phyloP scores from a whole-genome alignment of 1,140 invertebrate genomes.

The Procambarus clarkii region DNA sequence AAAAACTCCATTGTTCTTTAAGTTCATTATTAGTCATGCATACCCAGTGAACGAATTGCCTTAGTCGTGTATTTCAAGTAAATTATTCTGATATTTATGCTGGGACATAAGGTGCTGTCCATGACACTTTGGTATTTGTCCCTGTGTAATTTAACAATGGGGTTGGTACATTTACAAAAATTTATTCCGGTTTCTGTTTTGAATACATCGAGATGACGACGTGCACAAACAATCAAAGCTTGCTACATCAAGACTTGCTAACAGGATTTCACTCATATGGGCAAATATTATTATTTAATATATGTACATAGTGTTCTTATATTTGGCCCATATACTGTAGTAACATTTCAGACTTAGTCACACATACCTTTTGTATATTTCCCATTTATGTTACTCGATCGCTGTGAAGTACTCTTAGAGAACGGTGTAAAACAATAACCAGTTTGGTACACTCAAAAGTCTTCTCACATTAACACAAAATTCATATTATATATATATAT shows the following conservation, averaged over 20 bases:
- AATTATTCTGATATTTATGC: background rate
- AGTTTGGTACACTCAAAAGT: no score
- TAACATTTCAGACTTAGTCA: background rate
- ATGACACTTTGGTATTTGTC: background rate
- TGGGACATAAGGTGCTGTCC: background rate
- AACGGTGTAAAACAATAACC: no score
- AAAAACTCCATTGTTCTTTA: background rate
- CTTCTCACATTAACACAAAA: no score
- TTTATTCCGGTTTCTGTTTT: background rate
- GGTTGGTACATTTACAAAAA: background rate
- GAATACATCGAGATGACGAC: background rate
- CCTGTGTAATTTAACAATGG: background rate
- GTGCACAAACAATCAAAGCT: background rate
- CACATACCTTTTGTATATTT: background rate
- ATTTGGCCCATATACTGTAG: background rate
- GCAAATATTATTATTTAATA: background rate
- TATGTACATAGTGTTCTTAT: constrained; percentile 15
- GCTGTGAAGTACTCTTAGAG: background rate
- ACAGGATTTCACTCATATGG: background rate
- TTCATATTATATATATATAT: no score
- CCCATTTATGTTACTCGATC: background rate
- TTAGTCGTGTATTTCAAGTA: background rate
- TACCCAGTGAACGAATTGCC: background rate
- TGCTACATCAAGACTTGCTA: background rate
- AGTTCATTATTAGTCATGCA: background rate